phyloP scores from a whole-genome alignment of 2,113 vertebrate genomes.

The Falco punctatus region DNA sequence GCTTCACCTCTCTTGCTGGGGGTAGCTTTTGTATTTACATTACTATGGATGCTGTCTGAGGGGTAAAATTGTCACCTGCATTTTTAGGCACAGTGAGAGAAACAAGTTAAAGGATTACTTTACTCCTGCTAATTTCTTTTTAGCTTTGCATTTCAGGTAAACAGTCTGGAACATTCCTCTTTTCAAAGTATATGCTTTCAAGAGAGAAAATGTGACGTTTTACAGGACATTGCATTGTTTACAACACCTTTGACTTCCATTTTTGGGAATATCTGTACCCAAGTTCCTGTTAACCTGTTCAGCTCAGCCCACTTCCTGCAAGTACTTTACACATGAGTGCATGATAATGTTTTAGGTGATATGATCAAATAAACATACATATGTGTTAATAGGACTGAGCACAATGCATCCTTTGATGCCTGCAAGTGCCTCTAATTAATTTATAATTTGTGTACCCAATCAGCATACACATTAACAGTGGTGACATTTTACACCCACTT shows the following conservation, averaged over 20 bases:
- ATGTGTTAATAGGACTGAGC: not conserved
- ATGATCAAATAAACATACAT: not conserved
- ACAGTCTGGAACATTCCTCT: not conserved
- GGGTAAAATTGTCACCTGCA: not conserved
- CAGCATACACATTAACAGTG: not conserved
- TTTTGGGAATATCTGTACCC: not conserved
- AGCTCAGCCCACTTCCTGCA: not conserved
- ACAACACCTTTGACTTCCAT: not conserved
- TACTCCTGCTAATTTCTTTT: not conserved
- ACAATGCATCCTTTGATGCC: not conserved
- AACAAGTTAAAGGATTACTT: not conserved
- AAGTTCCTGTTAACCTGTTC: not conserved
- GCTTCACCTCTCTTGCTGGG: not conserved
- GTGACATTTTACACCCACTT: not conserved
- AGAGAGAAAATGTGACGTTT: not conserved
- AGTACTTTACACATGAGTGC: not conserved
- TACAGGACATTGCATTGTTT: not conserved
- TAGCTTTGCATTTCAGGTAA: slow-evolving; percentile 1
- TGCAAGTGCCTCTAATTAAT: not conserved
- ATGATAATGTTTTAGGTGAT: not conserved
- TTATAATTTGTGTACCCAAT: not conserved
- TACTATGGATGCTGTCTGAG: not conserved
- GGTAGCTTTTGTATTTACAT: not conserved
- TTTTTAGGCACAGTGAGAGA: not conserved
- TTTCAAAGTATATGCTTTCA: not conserved